Percentiles rank a stretch among this genome's conserved stretches.
Conservation (phyloP, 1,140 invertebrate species). For the Gonatopus flavifemur region DNA sequence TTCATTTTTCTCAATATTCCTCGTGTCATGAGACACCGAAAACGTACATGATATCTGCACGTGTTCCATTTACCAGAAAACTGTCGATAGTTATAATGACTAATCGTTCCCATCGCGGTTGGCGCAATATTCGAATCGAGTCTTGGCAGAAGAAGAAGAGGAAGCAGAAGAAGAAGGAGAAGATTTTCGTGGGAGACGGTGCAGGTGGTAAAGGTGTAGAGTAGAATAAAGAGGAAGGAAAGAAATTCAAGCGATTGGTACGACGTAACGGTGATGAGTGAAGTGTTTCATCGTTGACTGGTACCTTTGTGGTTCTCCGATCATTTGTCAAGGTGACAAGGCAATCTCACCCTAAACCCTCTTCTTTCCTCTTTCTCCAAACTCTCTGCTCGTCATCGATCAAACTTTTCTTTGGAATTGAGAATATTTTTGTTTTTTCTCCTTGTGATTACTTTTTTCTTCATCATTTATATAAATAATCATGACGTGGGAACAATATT, state of each 20-base stretch:
- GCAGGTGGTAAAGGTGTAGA: too few relatives aligned
- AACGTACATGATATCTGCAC: too few relatives aligned
- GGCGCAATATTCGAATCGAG: constrained; percentile 27
- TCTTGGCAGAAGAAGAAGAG: constrained; percentile 24
- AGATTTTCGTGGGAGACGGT: too few relatives aligned
- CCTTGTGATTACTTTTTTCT: too few relatives aligned
- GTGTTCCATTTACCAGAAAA: constrained; percentile 42
- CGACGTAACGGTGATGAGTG: constrained; percentile 5
- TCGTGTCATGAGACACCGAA: too few relatives aligned
- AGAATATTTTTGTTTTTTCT: too few relatives aligned
- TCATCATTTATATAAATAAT: too few relatives aligned
- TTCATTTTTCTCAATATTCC: too few relatives aligned
- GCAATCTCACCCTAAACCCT: constrained; percentile 40
- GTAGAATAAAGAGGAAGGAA: constrained; percentile 14
- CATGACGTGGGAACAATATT: too few relatives aligned
- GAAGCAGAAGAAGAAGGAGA: neutral
- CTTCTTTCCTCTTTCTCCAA: neutral
- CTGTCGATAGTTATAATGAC: constrained; percentile 49
- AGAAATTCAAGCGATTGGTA: constrained; percentile 17
- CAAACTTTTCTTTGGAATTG: too few relatives aligned
- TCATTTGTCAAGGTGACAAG: constrained; percentile 56
- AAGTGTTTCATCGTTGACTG: constrained; percentile 22
- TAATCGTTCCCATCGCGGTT: constrained; percentile 39
- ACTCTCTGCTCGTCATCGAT: too few relatives aligned
- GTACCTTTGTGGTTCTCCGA: constrained; percentile 42